Base-by-base conservation (phyloP, 2,797 vertebrate species). In the Phylloscopus collybita region DNA sequence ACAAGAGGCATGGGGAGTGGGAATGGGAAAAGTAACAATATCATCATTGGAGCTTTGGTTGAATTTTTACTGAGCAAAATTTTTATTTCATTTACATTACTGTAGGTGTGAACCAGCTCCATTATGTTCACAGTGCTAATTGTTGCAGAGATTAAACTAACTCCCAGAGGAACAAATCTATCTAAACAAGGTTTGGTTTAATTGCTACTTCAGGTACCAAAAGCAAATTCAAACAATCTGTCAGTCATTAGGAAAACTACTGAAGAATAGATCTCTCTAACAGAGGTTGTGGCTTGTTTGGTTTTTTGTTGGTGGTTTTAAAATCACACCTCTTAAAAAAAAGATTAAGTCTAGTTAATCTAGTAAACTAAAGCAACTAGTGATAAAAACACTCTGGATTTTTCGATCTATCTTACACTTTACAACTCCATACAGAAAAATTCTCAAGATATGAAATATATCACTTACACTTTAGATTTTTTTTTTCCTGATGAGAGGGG, bases 171-270 rank as follows among this genome's bases (percentile, higher is more conserved):
- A 90, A 85, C 27, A 79, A 62, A 92, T 60, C 51, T 44, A 54
- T 70, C 66, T 80, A 79, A 90, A 84, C 51, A 84, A 90, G 40
- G 53, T 88, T 86, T 67, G 40, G 71, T 50, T 86, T 94, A 76
- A 79, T 81, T 92, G 82, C 67, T 71, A 45, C 80, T 70, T 80
- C 57, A 92, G 60, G 61, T 64, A 82, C 8, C 64, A 84, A 83
- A 92, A 72, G 61, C 34, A 85, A 93, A 74, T 87, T 91, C 51
- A 66, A 95, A 88, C 51, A 74, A 62, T 61, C 57, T 73, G 47
- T 74, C 79, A 86, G 73, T 85, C 64, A 60, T 66, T 50, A 73
- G 10, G 71, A 92, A 81, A 82, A 82, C 36, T 82, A 79, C 36
- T 10, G 16, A 86, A 84, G 36, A 92, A 82, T 47, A 90, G 57